Base-by-base conservation (phyloP, 2,113 vertebrate species). In the Ictalurus furcatus region DNA sequence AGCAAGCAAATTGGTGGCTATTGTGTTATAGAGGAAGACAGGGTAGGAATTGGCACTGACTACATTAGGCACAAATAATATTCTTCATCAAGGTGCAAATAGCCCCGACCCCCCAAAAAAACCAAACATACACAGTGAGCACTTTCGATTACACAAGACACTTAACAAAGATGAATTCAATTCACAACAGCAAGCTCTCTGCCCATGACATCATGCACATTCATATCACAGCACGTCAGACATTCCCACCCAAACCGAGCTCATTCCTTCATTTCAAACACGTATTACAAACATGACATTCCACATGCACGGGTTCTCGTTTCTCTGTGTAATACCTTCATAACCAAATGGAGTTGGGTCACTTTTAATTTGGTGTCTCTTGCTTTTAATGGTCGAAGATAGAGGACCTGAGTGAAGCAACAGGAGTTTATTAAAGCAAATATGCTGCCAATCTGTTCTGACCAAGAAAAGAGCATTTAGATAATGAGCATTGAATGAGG, bases 351-450 rank as follows among this genome's bases (percentile, higher is more conserved):
- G 97, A 85, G 97, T 98, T 91, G 97, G 97, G 87, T 98, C 97
- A 91, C 97, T 98, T 95, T 97, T 98, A 94, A 98, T 98, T 93
- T 98, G 97, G 82, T 98, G 97, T 92, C 97, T 97, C 95, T 98
- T 98, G 96, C 95, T 96, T 95, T 97, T 98, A 94, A 97, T 95
- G 92, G 94, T 96, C 94, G 96, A 94, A 92, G 96, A 95, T 89
- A 97, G 96, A 87, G 97, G 94, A 96, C 97, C 97, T 98, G 81
- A 79, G 23, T 82, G 85, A 88, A 88, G 71, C 30, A 90, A 58
- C 48, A 34, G 23, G n/a, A 78, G 40, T 80, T 89, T 76, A 81
- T 85, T 85, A 52, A 69, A 86, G 79, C 54, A 52, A 81, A 81
- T 56, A 58, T 21, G 37, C 48, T 12, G 14, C 17, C 21, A 30